These are phyloP conservation scores for Heliconius sara DNA, from an alignment of 2,888 invertebrate genomes.

Conservation along the genomic window DNA sequence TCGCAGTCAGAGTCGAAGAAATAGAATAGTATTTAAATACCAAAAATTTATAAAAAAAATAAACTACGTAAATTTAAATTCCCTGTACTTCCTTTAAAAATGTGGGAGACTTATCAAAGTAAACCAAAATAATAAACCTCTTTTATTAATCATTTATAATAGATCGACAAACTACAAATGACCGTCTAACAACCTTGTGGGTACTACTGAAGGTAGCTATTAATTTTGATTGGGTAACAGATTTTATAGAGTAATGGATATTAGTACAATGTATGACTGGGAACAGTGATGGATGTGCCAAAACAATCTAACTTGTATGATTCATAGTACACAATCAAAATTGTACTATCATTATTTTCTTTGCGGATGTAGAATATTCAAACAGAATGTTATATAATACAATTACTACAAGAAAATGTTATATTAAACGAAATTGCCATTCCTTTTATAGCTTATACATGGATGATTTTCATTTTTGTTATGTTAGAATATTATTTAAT, in stretches of 20 bases:
- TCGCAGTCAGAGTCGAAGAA: too few relatives aligned
- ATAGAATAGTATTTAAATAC: too few relatives aligned
- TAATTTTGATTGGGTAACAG: conserved; percentile 1
- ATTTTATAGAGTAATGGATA: background rate
- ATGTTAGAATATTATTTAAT: too few relatives aligned
- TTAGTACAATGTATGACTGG: background rate
- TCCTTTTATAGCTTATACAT: background rate
- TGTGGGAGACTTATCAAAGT: too few relatives aligned
- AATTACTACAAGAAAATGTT: conserved; percentile 5
- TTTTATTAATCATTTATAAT: background rate
- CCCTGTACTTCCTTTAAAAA: too few relatives aligned
- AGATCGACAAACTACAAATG: background rate
- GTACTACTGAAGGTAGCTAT: background rate
- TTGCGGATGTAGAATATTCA: conserved; percentile 18
- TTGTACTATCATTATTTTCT: conserved; percentile 22
- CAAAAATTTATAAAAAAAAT: too few relatives aligned
- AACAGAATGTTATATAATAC: conserved; percentile 1
- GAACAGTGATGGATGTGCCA: conserved; percentile 28
- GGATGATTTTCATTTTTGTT: background rate
- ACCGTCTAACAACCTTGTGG: background rate
- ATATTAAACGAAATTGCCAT: conserved; percentile 4
- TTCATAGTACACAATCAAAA: conserved; percentile 10
- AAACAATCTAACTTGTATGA: conserved; percentile 21
- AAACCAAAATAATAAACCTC: too few relatives aligned
- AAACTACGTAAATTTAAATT: too few relatives aligned